Evolutionary conservation across 2,113 vertebrate genomes (phyloP), one percentile per base, ranked within the genome.

Genomic region (Neotoma lepida): DNA sequence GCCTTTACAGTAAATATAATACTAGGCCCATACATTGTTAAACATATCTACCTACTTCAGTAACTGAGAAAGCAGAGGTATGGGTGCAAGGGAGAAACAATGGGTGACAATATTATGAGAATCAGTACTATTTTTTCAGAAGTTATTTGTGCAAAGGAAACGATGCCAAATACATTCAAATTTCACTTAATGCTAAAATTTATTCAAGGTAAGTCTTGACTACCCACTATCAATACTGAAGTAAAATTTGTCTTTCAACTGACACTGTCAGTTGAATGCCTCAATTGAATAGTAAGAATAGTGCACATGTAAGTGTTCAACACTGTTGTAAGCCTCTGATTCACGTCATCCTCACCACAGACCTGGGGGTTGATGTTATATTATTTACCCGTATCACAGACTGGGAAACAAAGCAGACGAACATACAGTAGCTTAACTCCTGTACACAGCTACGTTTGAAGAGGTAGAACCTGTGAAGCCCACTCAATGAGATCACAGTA

Each of bases 41-140:
- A 82, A 18, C 39, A 33, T 44, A 44, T 66, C 58, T 84, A 54
- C 2, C 8, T 74, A 10, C 39, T 89, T 78, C 28, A 2, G 5
- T 93, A 74, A 74, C 82, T 94, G 51, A 86, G 44, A 94, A 12
- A 84, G 54, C 89, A 91, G n/a, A 95, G 46, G 88, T 90, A 26
- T 78, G 81, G 86, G 30, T 73, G 49, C 18, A 51, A 3, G 13
- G 44, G 44, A 28, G 51, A 71, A 93, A 24, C 86, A 44, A 74
- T 49, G 44, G 2, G 1, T 92, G 64, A 73, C 28, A 12, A 9
- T 56, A 26, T 13, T 68, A 44, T 85, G 58, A 88, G 51, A 90
- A 86, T 76, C 17, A 30, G 8, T 9, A 70, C 4, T 41, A 4
- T 86, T 90, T 86, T 41, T 88, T 81, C 85, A 78, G 77, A 93